Conservation (phyloP, 1,140 invertebrate genomes). For the Lepidurus apus region DNA sequence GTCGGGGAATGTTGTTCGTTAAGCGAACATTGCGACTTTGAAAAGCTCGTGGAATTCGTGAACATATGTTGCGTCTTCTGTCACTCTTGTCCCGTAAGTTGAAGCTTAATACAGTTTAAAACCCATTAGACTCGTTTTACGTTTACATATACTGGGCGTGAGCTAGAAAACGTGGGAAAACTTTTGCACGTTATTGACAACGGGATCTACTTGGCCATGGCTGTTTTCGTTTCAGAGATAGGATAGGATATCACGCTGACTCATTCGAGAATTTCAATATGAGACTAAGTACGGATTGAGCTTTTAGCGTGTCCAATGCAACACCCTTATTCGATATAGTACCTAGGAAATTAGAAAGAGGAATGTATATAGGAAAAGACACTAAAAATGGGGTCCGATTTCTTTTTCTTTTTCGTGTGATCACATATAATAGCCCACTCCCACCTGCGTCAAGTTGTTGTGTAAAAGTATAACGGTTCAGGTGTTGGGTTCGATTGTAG, state of each 20-base stretch:
- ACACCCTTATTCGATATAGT: background rate
- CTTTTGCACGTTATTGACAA: background rate
- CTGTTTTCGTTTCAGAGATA: background rate
- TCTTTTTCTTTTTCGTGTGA: background rate
- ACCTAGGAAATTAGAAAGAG: background rate
- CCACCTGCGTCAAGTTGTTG: background rate
- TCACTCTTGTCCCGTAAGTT: background rate
- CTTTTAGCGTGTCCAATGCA: background rate
- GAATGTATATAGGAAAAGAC: background rate
- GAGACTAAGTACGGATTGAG: background rate
- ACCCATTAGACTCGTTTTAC: background rate
- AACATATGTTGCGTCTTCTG: background rate
- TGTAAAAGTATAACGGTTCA: slow-evolving; percentile 2
- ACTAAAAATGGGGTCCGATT: background rate
- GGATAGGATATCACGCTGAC: background rate
- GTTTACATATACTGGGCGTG: background rate
- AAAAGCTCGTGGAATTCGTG: background rate
- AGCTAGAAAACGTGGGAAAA: background rate
- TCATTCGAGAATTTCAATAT: background rate
- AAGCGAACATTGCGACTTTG: background rate
- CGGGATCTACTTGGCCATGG: background rate
- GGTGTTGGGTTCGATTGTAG: background rate
- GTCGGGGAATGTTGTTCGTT: background rate
- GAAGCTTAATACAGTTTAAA: background rate
- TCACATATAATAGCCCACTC: background rate